phyloP scores from a whole-genome alignment of 92 coral and sea anemone species.

The Palythoa grandis region DNA sequence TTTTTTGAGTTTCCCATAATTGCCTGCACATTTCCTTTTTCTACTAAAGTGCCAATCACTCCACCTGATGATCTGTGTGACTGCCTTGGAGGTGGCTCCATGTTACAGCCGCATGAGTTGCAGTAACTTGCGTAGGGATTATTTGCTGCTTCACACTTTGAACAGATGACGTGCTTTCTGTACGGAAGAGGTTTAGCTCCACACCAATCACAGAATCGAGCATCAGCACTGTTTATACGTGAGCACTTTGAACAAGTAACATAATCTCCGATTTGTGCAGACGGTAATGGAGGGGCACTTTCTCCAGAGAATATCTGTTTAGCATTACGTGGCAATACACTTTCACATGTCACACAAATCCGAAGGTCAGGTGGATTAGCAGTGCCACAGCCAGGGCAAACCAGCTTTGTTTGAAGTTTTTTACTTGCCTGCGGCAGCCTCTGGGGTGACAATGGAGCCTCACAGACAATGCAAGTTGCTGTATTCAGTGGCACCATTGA shows the following conservation, averaged over 20 bases:
- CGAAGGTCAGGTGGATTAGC: slow-evolving; percentile 91
- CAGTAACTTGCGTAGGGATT: slow-evolving; percentile 85
- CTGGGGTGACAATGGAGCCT: slow-evolving; percentile 93
- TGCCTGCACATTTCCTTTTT: slow-evolving; percentile 71
- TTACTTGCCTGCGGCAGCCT: slow-evolving; percentile 92
- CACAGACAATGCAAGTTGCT: slow-evolving; percentile 91
- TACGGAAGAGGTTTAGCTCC: slow-evolving; percentile 85
- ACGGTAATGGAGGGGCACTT: slow-evolving; percentile 94
- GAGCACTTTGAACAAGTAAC: slow-evolving; percentile 94
- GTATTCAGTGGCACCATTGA: slow-evolving; percentile 96
- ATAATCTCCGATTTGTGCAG: slow-evolving; percentile 75
- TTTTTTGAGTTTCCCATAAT: slow-evolving; percentile 57
- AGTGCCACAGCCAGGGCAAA: slow-evolving; percentile 91
- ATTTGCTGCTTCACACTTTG: slow-evolving; percentile 85
- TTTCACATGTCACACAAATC: slow-evolving; percentile 91
- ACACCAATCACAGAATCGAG: slow-evolving; percentile 99
- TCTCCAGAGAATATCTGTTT: slow-evolving; percentile 83
- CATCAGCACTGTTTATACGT: slow-evolving; percentile 95
- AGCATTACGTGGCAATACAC: slow-evolving; percentile 80
- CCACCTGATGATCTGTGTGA: slow-evolving; percentile 71
- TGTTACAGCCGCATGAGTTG: slow-evolving; percentile 86
- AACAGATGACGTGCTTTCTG: slow-evolving; percentile 77
- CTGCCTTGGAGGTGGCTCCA: slow-evolving; percentile 95
- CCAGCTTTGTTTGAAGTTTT: slow-evolving; percentile 75
- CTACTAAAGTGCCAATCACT: slow-evolving; percentile 92